Conservation (phyloP, 2,797 vertebrate genomes). For the Lates japonicus region DNA sequence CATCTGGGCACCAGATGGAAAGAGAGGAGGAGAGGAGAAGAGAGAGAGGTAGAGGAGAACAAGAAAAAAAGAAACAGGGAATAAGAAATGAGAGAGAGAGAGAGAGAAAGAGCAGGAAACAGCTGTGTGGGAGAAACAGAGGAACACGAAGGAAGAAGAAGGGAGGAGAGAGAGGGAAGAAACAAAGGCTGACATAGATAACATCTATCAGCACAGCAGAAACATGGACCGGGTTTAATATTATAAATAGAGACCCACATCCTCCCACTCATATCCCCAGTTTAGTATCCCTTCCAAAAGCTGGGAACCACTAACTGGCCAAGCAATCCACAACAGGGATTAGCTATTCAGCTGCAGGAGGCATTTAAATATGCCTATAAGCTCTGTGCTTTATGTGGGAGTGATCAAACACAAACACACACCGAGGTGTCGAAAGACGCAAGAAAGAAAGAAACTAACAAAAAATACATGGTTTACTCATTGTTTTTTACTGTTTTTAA, state of each 20-base stretch:
- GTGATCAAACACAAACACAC: conserved; percentile 76
- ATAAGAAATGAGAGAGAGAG: conserved; percentile 46
- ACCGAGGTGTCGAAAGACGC: conserved; percentile 51
- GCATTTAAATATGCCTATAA: conserved; percentile 75
- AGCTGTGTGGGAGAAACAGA: conserved; percentile 51
- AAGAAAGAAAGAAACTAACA: conserved; percentile 12
- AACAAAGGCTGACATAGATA: conserved; percentile 86
- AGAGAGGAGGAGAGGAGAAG: conserved; percentile 48
- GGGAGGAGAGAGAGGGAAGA: conserved; percentile 67
- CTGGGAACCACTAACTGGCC: conserved; percentile 81
- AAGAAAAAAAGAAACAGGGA: conserved; percentile 51
- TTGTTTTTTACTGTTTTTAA: conserved; percentile 43
- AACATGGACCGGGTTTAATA: conserved; percentile 77
- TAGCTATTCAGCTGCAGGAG: conserved; percentile 76
- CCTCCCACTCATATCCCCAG: conserved; percentile 67
- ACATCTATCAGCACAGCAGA: conserved; percentile 82
- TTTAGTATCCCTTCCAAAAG: conserved; percentile 74
- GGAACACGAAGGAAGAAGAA: conserved; percentile 45
- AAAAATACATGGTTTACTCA: conserved; percentile 21
- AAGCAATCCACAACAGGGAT: conserved; percentile 84
- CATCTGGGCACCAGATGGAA: conserved; percentile 77
- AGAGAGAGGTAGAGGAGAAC: conserved; percentile 41
- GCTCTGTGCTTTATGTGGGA: conserved; percentile 69
- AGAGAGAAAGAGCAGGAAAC: conserved; percentile 34
- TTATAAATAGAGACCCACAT: conserved; percentile 73